Evolutionary conservation across 2,888 invertebrate species (phyloP).

Genomic region (Zaprionus lineosus): DNA sequence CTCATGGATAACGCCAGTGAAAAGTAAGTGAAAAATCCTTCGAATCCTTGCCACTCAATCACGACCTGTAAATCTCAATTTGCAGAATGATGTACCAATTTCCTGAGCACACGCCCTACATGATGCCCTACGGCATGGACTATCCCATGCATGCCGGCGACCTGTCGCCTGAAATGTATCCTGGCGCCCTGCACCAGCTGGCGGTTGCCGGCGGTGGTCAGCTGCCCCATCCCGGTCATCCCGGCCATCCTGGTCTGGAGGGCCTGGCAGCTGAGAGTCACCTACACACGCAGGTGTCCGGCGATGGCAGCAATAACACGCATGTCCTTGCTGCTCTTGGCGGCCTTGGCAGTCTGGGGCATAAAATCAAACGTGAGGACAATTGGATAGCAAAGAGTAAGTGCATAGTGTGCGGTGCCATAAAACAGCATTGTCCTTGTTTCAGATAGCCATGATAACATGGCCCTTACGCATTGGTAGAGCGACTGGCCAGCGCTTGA

Average conservation of each 20-base stretch:
- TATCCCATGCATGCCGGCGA: constrained; percentile 79
- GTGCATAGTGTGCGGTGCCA: constrained; percentile 39
- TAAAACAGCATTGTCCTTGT: constrained; percentile 47
- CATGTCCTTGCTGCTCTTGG: constrained; percentile 79
- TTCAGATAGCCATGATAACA: constrained; percentile 49
- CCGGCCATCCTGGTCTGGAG: constrained; percentile 73
- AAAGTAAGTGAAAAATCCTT: constrained; percentile 71
- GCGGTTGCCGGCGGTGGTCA: constrained; percentile 72
- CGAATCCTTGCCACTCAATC: background rate
- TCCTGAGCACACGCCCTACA: constrained; percentile 81
- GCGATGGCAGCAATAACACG: constrained; percentile 80
- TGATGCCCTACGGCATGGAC: constrained; percentile 83
- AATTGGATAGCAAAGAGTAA: constrained; percentile 81
- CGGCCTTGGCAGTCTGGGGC: constrained; percentile 71
- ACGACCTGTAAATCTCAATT: background rate
- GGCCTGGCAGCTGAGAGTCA: constrained; percentile 78
- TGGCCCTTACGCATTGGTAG: constrained; percentile 28
- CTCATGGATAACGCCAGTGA: constrained; percentile 85
- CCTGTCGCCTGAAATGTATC: constrained; percentile 80
- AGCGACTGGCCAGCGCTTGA: constrained; percentile 23
- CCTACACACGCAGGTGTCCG: constrained; percentile 77
- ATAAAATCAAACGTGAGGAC: constrained; percentile 82
- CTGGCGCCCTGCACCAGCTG: constrained; percentile 76
- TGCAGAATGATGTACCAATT: constrained; percentile 81
- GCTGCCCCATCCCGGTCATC: constrained; percentile 44